Evolutionary conservation across 2,888 invertebrate species (phyloP).

Genomic region (Priapulus caudatus): DNA sequence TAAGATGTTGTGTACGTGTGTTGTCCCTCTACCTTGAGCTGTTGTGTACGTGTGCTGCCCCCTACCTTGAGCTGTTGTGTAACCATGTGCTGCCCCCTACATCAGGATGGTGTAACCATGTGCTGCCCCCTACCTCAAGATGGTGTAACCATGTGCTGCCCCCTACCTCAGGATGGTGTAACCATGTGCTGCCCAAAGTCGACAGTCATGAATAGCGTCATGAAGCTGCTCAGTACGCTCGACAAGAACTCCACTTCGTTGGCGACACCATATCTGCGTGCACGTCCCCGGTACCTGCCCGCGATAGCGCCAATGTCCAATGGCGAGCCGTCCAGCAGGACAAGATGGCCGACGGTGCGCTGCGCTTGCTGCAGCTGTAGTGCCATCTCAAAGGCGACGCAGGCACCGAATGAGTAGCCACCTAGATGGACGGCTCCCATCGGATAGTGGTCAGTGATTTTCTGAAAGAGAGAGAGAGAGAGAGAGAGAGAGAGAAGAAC

Average conservation of each 20-base stretch:
- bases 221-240: constrained; percentile 28
- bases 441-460: constrained; percentile 62
- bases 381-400: constrained; percentile 89
- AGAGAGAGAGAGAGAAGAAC: too few relatives aligned
- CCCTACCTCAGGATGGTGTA: too few relatives aligned
- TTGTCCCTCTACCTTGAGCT: too few relatives aligned
- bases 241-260: constrained; percentile 26
- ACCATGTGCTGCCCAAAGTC: too few relatives aligned
- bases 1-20: too few relatives aligned
- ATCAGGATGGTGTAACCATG: too few relatives aligned
- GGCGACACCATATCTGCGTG: constrained; percentile 20
- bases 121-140: too few relatives aligned
- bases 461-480: constrained; percentile 37
- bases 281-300: constrained; percentile 23
- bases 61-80: too few relatives aligned
- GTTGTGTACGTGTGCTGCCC: too few relatives aligned
- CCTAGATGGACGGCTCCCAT: constrained; percentile 72
- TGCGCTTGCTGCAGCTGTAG: constrained; percentile 55
- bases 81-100: too few relatives aligned
- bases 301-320: constrained; percentile 42
- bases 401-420: constrained; percentile 92
- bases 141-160: too few relatives aligned
- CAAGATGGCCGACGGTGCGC: constrained; percentile 43
- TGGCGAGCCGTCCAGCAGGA: constrained; percentile 69
- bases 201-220: constrained; percentile 27